These are phyloP conservation scores for Micromussa lordhowensis DNA, from an alignment of 92 coral and sea anemone species.

Conservation along the genomic window DNA sequence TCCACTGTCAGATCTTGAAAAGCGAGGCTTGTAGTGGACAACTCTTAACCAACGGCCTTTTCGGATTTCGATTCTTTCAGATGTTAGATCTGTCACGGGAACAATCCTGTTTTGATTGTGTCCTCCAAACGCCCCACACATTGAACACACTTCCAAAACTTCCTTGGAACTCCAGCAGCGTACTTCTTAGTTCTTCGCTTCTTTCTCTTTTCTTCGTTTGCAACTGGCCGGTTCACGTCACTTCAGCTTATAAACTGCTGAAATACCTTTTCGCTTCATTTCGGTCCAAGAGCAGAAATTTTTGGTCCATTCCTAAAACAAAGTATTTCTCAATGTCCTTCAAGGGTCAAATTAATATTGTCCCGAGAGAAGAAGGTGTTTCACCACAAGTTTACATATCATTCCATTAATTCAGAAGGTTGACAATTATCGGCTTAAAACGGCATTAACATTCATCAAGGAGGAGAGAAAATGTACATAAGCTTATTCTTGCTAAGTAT, in stretches of 20 bases:
- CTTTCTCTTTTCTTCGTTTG: background rate
- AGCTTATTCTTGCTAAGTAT: slow-evolving; percentile 3
- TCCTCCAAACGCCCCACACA: slow-evolving; percentile 64
- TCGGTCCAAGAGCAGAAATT: background rate
- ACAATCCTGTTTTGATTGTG: slow-evolving; percentile 62
- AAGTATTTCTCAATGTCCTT: background rate
- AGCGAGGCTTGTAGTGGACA: slow-evolving; percentile 65
- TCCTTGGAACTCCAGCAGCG: background rate
- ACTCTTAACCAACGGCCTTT: slow-evolving; percentile 79
- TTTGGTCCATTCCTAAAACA: background rate
- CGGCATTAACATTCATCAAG: background rate
- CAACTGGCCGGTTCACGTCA: no score
- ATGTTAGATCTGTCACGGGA: slow-evolving; percentile 70
- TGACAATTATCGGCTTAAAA: slow-evolving; percentile 9
- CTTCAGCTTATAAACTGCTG: background rate
- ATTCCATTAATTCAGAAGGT: background rate
- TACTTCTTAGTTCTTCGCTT: background rate
- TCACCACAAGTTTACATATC: background rate
- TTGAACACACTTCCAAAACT: slow-evolving; percentile 13
- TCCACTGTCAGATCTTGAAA: slow-evolving; percentile 49
- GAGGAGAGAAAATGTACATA: background rate
- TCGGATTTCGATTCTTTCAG: slow-evolving; percentile 83
- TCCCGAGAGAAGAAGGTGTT: background rate
- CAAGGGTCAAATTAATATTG: background rate
- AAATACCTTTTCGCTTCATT: background rate